A percentile compares a stretch with the other conserved stretches of the same genome.
Conservation (phyloP, 2,797 vertebrate genomes). For the Naso thynnoides region DNA sequence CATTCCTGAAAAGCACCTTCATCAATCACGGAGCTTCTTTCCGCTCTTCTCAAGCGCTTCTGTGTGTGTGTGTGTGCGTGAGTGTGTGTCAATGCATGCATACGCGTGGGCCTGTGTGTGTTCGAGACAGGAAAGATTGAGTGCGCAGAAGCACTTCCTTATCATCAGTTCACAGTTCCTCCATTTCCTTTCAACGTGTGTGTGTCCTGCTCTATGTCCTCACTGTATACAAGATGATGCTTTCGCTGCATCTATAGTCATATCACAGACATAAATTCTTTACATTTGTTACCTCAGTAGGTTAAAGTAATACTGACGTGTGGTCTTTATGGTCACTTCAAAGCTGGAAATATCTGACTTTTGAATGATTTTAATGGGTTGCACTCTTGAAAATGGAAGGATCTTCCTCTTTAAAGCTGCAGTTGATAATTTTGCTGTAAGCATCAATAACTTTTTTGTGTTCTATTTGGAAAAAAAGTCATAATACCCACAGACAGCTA, state of each 20-base stretch:
- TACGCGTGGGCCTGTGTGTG: constrained; percentile 2
- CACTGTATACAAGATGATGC: constrained; percentile 24
- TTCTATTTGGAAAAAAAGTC: too few species aligned
- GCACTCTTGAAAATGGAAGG: not conserved
- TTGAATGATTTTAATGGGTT: not conserved
- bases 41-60: constrained; percentile 20
- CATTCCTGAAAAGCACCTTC: constrained; percentile 77
- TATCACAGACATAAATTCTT: constrained; percentile 12
- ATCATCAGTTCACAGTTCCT: constrained; percentile 75
- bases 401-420: too few species aligned
- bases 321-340: not conserved
- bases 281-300: constrained; percentile 11
- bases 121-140: constrained; percentile 68
- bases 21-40: constrained; percentile 77
- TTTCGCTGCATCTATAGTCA: not conserved
- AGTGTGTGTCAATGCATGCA: constrained; percentile 19
- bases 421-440: too few species aligned
- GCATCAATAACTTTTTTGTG: too few species aligned
- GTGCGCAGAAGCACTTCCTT: constrained; percentile 70
- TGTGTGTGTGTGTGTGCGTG: constrained; percentile 13
- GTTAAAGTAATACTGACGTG: not conserved
- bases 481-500: too few species aligned
- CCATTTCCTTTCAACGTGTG: constrained; percentile 41
- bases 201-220: constrained; percentile 27
- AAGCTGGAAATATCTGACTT: not conserved